These are phyloP conservation scores for Kryptolebias ocellatus DNA, from an alignment of 2,797 vertebrate species.

Conservation along the genomic window DNA sequence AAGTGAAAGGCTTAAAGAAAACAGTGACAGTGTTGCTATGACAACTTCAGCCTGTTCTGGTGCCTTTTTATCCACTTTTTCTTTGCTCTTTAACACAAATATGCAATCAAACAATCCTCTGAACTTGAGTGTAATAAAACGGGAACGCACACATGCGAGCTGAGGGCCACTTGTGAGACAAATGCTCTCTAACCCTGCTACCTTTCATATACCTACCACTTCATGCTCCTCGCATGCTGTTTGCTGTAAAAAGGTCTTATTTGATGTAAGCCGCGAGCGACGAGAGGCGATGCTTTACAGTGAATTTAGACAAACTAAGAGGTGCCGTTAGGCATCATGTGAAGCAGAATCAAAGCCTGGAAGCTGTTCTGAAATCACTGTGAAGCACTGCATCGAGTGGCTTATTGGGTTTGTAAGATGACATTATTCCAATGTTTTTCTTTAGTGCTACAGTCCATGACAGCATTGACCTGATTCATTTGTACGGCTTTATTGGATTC, in stretches of 20 bases:
- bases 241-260: slow-evolving; percentile 60
- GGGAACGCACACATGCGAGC: slow-evolving; percentile 20
- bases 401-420: slow-evolving; percentile 63
- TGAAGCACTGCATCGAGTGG: slow-evolving; percentile 63
- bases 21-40: slow-evolving; percentile 61
- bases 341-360: slow-evolving; percentile 59
- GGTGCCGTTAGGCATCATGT: slow-evolving; percentile 57
- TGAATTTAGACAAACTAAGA: slow-evolving; percentile 64
- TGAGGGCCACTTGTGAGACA: slow-evolving; percentile 53
- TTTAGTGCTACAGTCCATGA: slow-evolving; percentile 39
- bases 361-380: slow-evolving; percentile 59
- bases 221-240: slow-evolving; percentile 48
- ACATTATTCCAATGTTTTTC: slow-evolving; percentile 65
- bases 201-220: slow-evolving; percentile 44
- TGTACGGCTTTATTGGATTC: slow-evolving; percentile 40
- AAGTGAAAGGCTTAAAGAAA: slow-evolving; percentile 58
- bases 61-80: slow-evolving; percentile 16
- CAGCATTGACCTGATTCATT: slow-evolving; percentile 51
- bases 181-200: slow-evolving; percentile 33
- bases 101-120: slow-evolving; percentile 38
- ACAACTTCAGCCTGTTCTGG: slow-evolving; percentile 48
- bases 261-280: slow-evolving; percentile 60
- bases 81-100: slow-evolving; percentile 37
- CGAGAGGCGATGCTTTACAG: slow-evolving; percentile 60
- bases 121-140: slow-evolving; percentile 33